phyloP scores from a whole-genome alignment of 2,888 invertebrate genomes.

The Crematogaster levior region DNA sequence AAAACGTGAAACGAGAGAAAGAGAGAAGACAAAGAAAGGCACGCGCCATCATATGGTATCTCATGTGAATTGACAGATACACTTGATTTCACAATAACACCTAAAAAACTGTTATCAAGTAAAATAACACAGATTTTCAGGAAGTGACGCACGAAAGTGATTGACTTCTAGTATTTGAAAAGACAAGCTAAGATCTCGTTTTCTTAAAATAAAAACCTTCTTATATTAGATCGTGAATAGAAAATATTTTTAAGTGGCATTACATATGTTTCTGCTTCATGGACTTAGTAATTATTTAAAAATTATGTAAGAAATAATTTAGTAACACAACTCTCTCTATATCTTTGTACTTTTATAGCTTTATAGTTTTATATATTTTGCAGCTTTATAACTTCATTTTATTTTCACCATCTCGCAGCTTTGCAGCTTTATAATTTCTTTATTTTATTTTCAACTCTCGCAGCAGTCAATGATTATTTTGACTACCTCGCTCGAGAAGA shows the following conservation, averaged over 20 bases:
- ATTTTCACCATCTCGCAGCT: no score
- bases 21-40: slow-evolving; percentile 37
- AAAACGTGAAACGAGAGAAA: slow-evolving; percentile 47
- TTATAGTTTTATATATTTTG: no score
- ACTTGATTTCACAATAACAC: slow-evolving; percentile 6
- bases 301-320: not conserved
- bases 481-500: not conserved
- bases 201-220: not conserved
- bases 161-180: not conserved
- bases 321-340: not conserved
- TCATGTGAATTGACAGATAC: not conserved
- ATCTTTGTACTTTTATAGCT: not conserved
- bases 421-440: not conserved
- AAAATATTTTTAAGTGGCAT: not conserved
- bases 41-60: not conserved
- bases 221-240: not conserved
- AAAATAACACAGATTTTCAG: not conserved
- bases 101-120: not conserved
- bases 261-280: not conserved
- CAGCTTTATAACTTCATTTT: no score
- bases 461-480: not conserved
- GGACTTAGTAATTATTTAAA: not conserved
- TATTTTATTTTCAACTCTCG: not conserved
- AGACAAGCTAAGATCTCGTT: not conserved
- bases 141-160: not conserved